Evolutionary conservation across 2,113 vertebrate species (phyloP).

Genomic region (Pelobates fuscus): DNA sequence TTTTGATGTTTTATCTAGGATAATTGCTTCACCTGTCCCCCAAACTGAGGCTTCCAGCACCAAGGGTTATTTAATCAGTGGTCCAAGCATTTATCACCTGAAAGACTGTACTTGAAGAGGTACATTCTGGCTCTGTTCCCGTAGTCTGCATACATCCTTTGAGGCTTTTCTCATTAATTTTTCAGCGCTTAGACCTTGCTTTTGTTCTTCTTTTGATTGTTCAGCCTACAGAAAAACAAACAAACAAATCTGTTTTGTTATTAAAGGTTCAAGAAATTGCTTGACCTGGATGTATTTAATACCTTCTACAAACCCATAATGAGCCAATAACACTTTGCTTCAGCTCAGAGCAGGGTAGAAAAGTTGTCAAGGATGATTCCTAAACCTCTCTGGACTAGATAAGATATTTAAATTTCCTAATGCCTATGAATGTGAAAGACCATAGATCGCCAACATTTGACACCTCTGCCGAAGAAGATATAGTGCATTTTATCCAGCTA

Average conservation of each 20-base stretch:
- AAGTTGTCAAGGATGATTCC: too few species aligned
- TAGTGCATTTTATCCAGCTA: too few species aligned
- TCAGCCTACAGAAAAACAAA: conserved; percentile 68
- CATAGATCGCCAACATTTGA: too few species aligned
- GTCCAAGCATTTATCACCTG: conserved; percentile 63
- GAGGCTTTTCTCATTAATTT: conserved; percentile 79
- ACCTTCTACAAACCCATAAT: background rate
- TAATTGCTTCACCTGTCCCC: too few species aligned
- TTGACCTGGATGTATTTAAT: conserved; percentile 13
- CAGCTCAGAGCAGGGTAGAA: too few species aligned
- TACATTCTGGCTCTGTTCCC: conserved; percentile 81
- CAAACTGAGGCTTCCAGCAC: too few species aligned
- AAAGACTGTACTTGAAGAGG: conserved; percentile 82
- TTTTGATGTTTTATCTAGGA: too few species aligned
- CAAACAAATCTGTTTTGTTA: conserved; percentile 1
- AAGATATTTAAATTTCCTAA: too few species aligned
- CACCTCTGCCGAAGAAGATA: too few species aligned
- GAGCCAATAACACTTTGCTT: too few species aligned
- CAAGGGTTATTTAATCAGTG: background rate
- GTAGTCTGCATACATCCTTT: conserved; percentile 79
- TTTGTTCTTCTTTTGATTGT: conserved; percentile 77
- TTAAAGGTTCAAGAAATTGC: background rate
- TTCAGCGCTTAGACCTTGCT: conserved; percentile 72
- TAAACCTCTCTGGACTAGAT: too few species aligned
- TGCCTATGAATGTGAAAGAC: too few species aligned